A percentile compares a stretch with the other conserved stretches of the same genome.
phyloP scores from a whole-genome alignment of 2,888 invertebrate genomes.

The Ceriagrion tenellum region DNA sequence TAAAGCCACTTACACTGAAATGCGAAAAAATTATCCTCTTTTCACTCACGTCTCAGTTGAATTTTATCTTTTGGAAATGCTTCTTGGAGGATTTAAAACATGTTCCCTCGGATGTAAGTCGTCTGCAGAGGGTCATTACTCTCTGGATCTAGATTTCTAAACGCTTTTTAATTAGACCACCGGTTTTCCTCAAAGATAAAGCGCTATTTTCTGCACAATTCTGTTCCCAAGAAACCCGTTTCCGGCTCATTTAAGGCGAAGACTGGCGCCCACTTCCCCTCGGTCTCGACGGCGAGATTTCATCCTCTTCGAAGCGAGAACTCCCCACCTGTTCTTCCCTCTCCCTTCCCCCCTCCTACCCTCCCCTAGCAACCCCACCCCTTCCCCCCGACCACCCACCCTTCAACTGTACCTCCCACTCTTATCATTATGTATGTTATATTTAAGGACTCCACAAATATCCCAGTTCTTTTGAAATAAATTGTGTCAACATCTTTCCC shows the following conservation, averaged over 20 bases:
- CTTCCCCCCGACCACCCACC: too few relatives aligned
- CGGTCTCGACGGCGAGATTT: neutral
- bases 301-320: neutral
- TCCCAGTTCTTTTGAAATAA: neutral
- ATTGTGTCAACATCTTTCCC: neutral
- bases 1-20: too few relatives aligned
- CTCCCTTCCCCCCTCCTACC: neutral
- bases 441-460: neutral
- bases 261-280: neutral
- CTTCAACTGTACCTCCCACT: neutral
- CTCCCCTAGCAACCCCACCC: neutral
- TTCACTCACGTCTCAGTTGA: neutral
- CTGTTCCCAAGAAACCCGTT: neutral
- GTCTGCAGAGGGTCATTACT: conserved; percentile 5
- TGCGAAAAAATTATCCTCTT: neutral
- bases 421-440: neutral
- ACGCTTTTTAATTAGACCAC: neutral
- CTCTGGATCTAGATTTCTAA: neutral
- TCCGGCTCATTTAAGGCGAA: neutral
- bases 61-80: neutral
- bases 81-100: neutral
- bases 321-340: neutral
- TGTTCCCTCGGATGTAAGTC: neutral
- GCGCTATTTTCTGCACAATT: neutral
- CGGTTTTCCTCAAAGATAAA: neutral